A percentile compares a stretch with the other conserved stretches of the same genome.
These are phyloP conservation scores for Pseudorhombus dupliciocellatus DNA, from an alignment of 2,113 vertebrate genomes.

Conservation along the genomic window DNA sequence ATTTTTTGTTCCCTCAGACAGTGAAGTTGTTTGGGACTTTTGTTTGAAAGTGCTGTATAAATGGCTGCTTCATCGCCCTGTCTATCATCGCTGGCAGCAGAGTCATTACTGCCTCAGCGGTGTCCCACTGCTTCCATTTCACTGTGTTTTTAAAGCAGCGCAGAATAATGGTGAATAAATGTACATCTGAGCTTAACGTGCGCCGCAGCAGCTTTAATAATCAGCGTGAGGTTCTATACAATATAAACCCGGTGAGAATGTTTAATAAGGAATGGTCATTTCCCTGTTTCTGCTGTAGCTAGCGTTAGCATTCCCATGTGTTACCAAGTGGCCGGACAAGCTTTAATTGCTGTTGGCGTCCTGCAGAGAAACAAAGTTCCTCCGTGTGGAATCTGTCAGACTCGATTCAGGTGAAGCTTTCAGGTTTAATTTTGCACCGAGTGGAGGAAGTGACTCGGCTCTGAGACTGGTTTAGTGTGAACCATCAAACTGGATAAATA, in stretches of 20 bases:
- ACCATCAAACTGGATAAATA: constrained; percentile 27
- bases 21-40: constrained; percentile 35
- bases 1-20: constrained; percentile 16
- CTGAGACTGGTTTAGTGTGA: constrained; percentile 12
- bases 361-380: background rate
- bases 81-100: constrained; percentile 26
- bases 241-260: constrained; percentile 14
- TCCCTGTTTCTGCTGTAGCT: constrained; percentile 12
- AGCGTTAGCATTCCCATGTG: background rate
- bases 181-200: constrained; percentile 7
- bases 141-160: constrained; percentile 24
- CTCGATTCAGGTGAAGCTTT: constrained; percentile 26
- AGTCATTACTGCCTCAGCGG: constrained; percentile 45
- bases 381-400: constrained; percentile 5
- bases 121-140: constrained; percentile 19
- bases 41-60: constrained; percentile 45
- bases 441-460: constrained; percentile 18
- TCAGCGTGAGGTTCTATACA: constrained; percentile 6
- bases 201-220: background rate
- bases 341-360: background rate
- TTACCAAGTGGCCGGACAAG: constrained; percentile 1
- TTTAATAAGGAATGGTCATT: constrained; percentile 33
- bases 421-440: constrained; percentile 31
- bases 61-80: constrained; percentile 32
- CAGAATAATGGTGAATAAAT: constrained; percentile 5